Conservation (phyloP, 1,140 invertebrate genomes). For the Drosophila sechellia region DNA sequence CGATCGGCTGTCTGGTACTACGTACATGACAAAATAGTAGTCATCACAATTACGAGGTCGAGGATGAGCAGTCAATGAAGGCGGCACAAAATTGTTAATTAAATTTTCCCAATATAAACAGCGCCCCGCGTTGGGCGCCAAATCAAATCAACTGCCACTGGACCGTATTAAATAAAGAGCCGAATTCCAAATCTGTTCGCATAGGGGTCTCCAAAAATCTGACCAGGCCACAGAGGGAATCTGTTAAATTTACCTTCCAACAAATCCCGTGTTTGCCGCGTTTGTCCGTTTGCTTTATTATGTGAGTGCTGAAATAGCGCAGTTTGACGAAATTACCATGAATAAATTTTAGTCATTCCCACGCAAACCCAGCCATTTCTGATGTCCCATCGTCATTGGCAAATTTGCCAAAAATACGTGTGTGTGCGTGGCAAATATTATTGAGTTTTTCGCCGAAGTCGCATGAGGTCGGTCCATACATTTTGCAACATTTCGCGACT, state of each 20-base stretch:
- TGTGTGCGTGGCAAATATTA: slow-evolving; percentile 56
- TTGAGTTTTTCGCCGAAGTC: slow-evolving; percentile 60
- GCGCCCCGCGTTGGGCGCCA: slow-evolving; percentile 20
- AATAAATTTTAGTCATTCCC: slow-evolving; percentile 58
- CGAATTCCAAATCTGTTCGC: slow-evolving; percentile 25
- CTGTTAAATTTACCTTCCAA: slow-evolving; percentile 71
- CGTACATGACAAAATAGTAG: not conserved
- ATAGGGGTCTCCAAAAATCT: slow-evolving; percentile 42
- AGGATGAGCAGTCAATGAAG: slow-evolving; percentile 56
- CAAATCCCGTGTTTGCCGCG: slow-evolving; percentile 23
- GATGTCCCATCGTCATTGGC: slow-evolving; percentile 26
- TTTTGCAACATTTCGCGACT: slow-evolving; percentile 74
- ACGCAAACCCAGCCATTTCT: slow-evolving; percentile 1
- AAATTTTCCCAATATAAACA: slow-evolving; percentile 55
- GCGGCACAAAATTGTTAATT: slow-evolving; percentile 68
- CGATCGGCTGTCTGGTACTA: not conserved
- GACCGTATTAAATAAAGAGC: slow-evolving; percentile 35
- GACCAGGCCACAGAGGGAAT: slow-evolving; percentile 50
- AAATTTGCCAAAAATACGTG: slow-evolving; percentile 58
- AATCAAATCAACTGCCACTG: slow-evolving; percentile 52
- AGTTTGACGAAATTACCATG: slow-evolving; percentile 76
- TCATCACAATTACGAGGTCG: slow-evolving; percentile 48
- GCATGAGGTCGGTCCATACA: slow-evolving; percentile 48
- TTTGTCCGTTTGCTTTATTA: not conserved
- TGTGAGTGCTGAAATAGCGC: not conserved